Evolutionary conservation across 30 jellyfish, hydroid and myxozoan species (phyloP).

Genomic region (Turritopsis dohrnii): DNA sequence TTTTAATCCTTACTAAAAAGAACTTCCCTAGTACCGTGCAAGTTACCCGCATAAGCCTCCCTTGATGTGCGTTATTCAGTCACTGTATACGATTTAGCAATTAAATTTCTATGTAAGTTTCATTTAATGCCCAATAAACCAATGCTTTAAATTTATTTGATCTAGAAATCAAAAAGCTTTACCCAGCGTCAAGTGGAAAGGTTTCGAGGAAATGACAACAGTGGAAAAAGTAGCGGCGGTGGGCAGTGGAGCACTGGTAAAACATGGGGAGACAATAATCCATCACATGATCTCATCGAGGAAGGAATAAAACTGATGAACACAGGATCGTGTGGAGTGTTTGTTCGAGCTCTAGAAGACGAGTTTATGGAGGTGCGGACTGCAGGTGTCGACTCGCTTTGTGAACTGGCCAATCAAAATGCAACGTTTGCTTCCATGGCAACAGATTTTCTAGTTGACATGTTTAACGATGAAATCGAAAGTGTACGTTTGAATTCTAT

Average conservation of each 20-base stretch:
- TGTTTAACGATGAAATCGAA: slow-evolving; percentile 92
- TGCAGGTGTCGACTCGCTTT: slow-evolving; percentile 88
- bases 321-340: slow-evolving; percentile 92
- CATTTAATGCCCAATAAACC: not conserved
- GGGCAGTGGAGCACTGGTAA: slow-evolving; percentile 84
- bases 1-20: too few relatives aligned
- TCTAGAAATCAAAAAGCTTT: slow-evolving; percentile 73
- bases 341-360: slow-evolving; percentile 82
- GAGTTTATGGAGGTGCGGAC: slow-evolving; percentile 90
- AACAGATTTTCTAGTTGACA: slow-evolving; percentile 85
- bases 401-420: slow-evolving; percentile 86
- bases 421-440: slow-evolving; percentile 74
- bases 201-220: slow-evolving; percentile 36
- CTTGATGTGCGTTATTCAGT: too few relatives aligned
- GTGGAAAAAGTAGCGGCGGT: slow-evolving; percentile 34
- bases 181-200: slow-evolving; percentile 70
- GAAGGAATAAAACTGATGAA: slow-evolving; percentile 66
- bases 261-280: slow-evolving; percentile 70
- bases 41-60: too few relatives aligned
- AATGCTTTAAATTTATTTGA: not conserved
- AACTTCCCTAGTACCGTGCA: not conserved
- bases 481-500: slow-evolving; percentile 73
- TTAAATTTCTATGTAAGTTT: too few relatives aligned
- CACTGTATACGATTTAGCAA: too few relatives aligned
- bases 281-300: slow-evolving; percentile 20